Evolutionary conservation across 2,797 vertebrate species (phyloP).

Genomic region (Ficedula albicollis): DNA sequence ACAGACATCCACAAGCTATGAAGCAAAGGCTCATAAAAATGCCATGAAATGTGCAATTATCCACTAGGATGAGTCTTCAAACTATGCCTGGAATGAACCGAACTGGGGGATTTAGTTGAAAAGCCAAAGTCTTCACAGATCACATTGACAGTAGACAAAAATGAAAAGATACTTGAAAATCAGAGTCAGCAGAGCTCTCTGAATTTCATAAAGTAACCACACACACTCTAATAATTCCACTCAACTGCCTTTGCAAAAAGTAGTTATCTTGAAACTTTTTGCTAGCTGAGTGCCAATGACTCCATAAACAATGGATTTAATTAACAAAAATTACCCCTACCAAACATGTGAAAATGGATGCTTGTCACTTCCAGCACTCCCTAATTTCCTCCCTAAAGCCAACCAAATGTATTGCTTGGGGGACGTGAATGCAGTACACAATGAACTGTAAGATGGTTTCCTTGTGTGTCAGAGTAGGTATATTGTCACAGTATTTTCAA

Average conservation of each 20-base stretch:
- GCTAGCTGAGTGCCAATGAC: slow-evolving; percentile 19
- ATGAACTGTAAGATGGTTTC: neutral
- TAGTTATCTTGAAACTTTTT: slow-evolving; percentile 48
- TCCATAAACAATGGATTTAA: slow-evolving; percentile 67
- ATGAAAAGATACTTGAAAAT: slow-evolving; percentile 42
- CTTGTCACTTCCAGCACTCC: slow-evolving; percentile 40
- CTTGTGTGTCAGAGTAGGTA: neutral
- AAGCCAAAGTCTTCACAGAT: slow-evolving; percentile 51
- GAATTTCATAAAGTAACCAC: slow-evolving; percentile 56
- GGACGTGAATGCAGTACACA: neutral
- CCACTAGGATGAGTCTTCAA: slow-evolving; percentile 68
- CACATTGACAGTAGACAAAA: slow-evolving; percentile 64
- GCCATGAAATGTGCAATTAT: slow-evolving; percentile 76
- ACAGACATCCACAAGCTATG: slow-evolving; percentile 74
- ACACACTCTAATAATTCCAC: slow-evolving; percentile 35
- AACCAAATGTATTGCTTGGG: slow-evolving; percentile 13
- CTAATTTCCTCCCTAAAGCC: slow-evolving; percentile 38
- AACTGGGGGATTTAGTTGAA: slow-evolving; percentile 43
- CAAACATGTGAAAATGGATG: slow-evolving; percentile 44
- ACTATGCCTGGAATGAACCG: slow-evolving; percentile 60
- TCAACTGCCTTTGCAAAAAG: neutral
- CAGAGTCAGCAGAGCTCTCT: slow-evolving; percentile 39
- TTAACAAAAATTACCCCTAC: slow-evolving; percentile 61
- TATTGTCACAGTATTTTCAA: neutral
- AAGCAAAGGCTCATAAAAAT: slow-evolving; percentile 75